Percentiles rank a stretch among this genome's conserved stretches.
Conservation (phyloP, 2,797 vertebrate genomes). For the Stomatorhinus walkeri region DNA sequence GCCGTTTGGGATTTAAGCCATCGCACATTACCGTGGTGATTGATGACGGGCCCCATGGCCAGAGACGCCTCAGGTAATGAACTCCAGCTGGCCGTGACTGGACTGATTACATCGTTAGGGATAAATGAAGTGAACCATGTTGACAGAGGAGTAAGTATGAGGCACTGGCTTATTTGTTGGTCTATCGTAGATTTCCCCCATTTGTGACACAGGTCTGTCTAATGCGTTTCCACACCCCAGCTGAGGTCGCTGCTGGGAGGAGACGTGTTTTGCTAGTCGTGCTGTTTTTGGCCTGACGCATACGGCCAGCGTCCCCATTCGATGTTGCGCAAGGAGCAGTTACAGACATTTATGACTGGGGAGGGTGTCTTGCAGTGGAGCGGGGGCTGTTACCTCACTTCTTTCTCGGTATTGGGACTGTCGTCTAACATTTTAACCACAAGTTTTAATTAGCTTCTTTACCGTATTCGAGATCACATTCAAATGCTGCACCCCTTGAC, state of each 20-base stretch:
- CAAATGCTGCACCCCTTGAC: not conserved
- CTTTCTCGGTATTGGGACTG: not conserved
- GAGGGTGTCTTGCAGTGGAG: not conserved
- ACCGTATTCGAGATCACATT: not conserved
- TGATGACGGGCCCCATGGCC: not conserved
- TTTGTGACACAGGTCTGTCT: not conserved
- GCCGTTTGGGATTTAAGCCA: not conserved
- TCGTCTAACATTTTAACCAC: not conserved
- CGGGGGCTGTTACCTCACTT: not conserved
- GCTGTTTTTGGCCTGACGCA: not conserved
- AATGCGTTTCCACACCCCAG: not conserved
- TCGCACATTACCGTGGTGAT: not conserved
- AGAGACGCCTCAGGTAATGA: not conserved
- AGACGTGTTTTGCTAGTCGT: not conserved
- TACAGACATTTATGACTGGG: not conserved
- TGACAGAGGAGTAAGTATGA: not conserved
- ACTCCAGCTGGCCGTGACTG: not conserved
- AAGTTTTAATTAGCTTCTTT: not conserved
- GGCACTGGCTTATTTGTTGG: not conserved
- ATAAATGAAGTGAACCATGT: not conserved
- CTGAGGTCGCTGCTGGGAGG: not conserved
- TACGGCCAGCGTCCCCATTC: not conserved
- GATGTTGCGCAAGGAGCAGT: not conserved
- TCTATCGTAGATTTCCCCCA: not conserved
- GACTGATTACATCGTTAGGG: constrained; percentile 1